These are phyloP conservation scores for Helicolenus hilgendorfi DNA, from an alignment of 2,797 vertebrate species.

Conservation along the genomic window DNA sequence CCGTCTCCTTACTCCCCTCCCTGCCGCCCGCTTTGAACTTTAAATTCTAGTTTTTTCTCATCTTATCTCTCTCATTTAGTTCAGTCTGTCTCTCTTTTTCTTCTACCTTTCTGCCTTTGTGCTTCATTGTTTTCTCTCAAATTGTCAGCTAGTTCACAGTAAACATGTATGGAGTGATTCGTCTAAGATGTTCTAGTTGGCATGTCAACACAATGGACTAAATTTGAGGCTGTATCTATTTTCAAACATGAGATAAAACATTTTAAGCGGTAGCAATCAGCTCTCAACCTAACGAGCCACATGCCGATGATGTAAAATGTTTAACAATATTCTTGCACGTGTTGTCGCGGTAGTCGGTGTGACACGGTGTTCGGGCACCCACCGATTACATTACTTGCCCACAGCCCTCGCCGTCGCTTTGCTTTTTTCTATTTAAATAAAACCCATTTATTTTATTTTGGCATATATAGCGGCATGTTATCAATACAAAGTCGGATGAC, in stretches of 20 bases:
- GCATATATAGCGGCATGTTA: too few species aligned
- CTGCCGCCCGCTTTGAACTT: conserved; percentile 44
- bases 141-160: neutral
- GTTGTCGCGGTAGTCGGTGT: too few species aligned
- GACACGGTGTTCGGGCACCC: too few species aligned
- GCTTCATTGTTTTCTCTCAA: neutral
- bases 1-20: conserved; percentile 6
- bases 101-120: neutral
- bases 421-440: too few species aligned
- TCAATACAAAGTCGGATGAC: too few species aligned
- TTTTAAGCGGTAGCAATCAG: neutral
- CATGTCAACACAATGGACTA: neutral
- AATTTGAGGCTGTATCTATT: neutral
- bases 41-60: neutral
- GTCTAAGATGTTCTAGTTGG: neutral
- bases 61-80: neutral
- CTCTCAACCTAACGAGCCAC: neutral
- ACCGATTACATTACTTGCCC: too few species aligned
- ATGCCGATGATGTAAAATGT: neutral
- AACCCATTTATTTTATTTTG: too few species aligned
- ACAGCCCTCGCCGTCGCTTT: too few species aligned
- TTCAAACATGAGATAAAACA: neutral
- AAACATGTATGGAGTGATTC: neutral
- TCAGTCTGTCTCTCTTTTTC: neutral
- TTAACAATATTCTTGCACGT: too few species aligned